phyloP scores from a whole-genome alignment of 2,888 invertebrate species.

The Mystacides longicornis region DNA sequence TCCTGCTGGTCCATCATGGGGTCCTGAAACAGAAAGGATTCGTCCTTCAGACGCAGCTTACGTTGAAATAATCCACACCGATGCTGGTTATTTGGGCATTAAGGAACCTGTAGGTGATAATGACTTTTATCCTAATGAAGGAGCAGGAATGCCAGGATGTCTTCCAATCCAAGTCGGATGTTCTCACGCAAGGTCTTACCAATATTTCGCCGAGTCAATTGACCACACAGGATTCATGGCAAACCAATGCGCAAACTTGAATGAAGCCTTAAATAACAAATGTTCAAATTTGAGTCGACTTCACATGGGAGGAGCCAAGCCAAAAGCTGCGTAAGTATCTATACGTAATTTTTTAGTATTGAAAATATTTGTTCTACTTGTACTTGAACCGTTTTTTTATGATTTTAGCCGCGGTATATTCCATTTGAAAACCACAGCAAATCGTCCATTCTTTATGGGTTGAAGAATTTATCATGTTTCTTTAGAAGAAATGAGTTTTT shows the following conservation, averaged over 20 bases:
- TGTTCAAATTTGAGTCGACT: conserved; percentile 15
- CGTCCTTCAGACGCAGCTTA: conserved; percentile 15
- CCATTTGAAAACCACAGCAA: too few relatives aligned
- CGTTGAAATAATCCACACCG: conserved; percentile 27
- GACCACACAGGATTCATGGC: conserved; percentile 15
- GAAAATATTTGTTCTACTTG: too few relatives aligned
- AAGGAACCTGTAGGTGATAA: conserved; percentile 28
- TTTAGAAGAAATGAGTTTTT: too few relatives aligned
- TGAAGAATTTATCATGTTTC: too few relatives aligned
- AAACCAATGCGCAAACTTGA: conserved; percentile 10
- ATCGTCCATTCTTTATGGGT: too few relatives aligned
- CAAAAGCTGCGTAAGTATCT: conserved; percentile 14
- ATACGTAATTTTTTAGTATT: not conserved
- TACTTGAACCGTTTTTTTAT: too few relatives aligned
- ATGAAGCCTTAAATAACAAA: conserved; percentile 9
- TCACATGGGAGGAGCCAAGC: conserved; percentile 17
- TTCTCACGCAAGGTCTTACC: conserved; percentile 16
- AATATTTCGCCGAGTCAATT: conserved; percentile 17
- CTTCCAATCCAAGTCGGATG: conserved; percentile 8
- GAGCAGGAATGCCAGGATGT: conserved; percentile 20
- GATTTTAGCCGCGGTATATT: too few relatives aligned
- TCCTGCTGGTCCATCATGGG: conserved; percentile 22
- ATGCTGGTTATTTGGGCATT: conserved; percentile 27
- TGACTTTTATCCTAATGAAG: conserved; percentile 24
- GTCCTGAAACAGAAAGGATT: conserved; percentile 14